phyloP scores from a whole-genome alignment of 1,140 invertebrate species.

The Pogonomyrmex californicus region DNA sequence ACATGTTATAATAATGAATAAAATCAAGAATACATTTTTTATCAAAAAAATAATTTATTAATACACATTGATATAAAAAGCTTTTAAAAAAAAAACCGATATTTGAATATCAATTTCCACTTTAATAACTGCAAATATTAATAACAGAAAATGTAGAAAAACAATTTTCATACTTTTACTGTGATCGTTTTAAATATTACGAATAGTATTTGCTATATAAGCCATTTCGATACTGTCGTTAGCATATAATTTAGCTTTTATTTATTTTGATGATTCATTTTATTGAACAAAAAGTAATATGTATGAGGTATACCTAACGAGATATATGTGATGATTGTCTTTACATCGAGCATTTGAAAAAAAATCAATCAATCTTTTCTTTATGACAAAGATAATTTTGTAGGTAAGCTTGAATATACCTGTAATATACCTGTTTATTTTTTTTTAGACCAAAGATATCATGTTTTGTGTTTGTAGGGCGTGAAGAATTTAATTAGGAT shows the following conservation, averaged over 20 bases:
- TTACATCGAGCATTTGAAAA: conserved; percentile 65
- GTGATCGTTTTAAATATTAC: conserved; percentile 37
- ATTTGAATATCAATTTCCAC: conserved; percentile 24
- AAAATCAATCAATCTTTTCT: conserved; percentile 49
- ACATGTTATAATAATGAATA: conserved; percentile 33
- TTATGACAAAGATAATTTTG: conserved; percentile 60
- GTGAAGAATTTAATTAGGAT: conserved; percentile 58
- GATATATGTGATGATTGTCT: conserved; percentile 58
- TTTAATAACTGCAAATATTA: conserved; percentile 40
- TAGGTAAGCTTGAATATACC: conserved; percentile 69
- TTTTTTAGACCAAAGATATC: conserved; percentile 71
- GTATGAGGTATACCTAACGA: conserved; percentile 26
- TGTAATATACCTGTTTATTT: conserved; percentile 64
- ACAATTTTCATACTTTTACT: conserved; percentile 38
- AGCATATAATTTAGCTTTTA: conserved; percentile 32
- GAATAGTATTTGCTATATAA: conserved; percentile 24
- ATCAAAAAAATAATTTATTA: conserved; percentile 37
- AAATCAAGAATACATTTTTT: conserved; percentile 40
- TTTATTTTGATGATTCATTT: conserved; percentile 43
- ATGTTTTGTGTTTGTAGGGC: conserved; percentile 65
- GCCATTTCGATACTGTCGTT: conserved; percentile 31
- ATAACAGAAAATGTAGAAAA: not conserved
- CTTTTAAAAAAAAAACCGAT: conserved; percentile 15
- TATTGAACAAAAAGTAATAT: conserved; percentile 27
- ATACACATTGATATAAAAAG: conserved; percentile 10